Evolutionary conservation across 2,888 invertebrate species (phyloP).

Genomic region (Xestia ashworthii): DNA sequence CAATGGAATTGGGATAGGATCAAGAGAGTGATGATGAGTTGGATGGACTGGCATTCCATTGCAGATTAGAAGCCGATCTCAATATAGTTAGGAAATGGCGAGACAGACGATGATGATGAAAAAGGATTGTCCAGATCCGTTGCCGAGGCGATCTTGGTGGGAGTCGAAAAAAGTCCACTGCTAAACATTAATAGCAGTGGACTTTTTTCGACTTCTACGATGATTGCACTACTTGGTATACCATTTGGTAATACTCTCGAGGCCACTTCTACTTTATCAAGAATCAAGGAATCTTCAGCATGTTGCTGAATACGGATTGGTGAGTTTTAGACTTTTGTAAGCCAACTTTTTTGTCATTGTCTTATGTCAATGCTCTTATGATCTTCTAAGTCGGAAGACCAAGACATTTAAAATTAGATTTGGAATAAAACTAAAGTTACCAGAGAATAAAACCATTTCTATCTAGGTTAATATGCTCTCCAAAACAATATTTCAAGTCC

Average conservation of each 20-base stretch:
- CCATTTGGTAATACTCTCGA: background rate
- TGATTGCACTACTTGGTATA: background rate
- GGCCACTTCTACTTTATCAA: background rate
- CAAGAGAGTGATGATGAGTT: too few relatives aligned
- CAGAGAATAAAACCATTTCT: background rate
- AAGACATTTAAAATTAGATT: background rate
- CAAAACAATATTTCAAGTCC: constrained; percentile 21
- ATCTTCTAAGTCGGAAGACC: background rate
- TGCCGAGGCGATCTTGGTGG: background rate
- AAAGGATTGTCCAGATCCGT: background rate
- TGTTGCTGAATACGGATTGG: background rate
- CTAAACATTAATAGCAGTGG: too few relatives aligned
- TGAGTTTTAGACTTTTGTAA: background rate
- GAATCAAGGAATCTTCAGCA: background rate
- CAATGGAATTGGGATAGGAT: too few relatives aligned
- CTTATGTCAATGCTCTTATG: background rate
- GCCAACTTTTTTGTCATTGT: fast-evolving
- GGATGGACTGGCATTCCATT: background rate
- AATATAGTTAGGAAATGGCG: background rate
- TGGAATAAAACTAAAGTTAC: background rate
- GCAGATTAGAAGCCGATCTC: background rate
- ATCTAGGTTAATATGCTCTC: constrained; percentile 25
- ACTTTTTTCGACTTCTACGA: background rate
- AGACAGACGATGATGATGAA: background rate
- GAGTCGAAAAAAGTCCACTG: too few relatives aligned